phyloP scores from a whole-genome alignment of 2,888 invertebrate genomes.

The Apamea monoglypha region DNA sequence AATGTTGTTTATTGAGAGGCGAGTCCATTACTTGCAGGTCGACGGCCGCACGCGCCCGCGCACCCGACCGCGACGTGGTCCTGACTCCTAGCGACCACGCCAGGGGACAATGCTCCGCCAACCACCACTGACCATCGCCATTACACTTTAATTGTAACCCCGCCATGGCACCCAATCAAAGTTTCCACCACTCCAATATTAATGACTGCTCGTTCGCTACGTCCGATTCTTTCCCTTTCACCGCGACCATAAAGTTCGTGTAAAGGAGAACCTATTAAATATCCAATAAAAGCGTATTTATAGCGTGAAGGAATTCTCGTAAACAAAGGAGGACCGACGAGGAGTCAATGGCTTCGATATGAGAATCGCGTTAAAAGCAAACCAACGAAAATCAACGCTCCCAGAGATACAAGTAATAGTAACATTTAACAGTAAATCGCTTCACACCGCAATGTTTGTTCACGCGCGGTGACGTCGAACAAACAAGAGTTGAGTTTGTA shows the following conservation, averaged over 20 bases:
- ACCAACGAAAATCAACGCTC: constrained; percentile 44
- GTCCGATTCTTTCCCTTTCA: constrained; percentile 41
- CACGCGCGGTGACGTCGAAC: constrained; percentile 70
- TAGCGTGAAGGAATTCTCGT: constrained; percentile 43
- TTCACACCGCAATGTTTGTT: constrained; percentile 77
- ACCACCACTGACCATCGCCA: constrained; percentile 65
- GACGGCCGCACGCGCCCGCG: constrained; percentile 79
- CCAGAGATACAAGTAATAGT: constrained; percentile 66
- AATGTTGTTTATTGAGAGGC: constrained; percentile 67
- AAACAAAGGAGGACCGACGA: constrained; percentile 29
- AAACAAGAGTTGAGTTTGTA: constrained; percentile 66
- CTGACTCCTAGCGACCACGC: constrained; percentile 73
- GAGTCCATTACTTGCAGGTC: constrained; percentile 75
- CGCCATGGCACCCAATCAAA: constrained; percentile 54
- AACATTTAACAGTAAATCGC: constrained; percentile 78
- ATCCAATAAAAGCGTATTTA: constrained; percentile 50
- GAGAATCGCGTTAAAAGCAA: constrained; percentile 50
- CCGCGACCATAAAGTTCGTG: constrained; percentile 43
- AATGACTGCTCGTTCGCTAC: constrained; percentile 40
- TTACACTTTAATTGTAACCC: constrained; percentile 63
- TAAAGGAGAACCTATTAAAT: constrained; percentile 48
- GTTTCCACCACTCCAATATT: constrained; percentile 41
- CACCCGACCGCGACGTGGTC: constrained; percentile 81
- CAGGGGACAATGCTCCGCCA: constrained; percentile 80
- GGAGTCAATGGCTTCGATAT: constrained; percentile 50